Conservation (phyloP, 1,140 invertebrate genomes). For the Stegodyphus dumicola region DNA sequence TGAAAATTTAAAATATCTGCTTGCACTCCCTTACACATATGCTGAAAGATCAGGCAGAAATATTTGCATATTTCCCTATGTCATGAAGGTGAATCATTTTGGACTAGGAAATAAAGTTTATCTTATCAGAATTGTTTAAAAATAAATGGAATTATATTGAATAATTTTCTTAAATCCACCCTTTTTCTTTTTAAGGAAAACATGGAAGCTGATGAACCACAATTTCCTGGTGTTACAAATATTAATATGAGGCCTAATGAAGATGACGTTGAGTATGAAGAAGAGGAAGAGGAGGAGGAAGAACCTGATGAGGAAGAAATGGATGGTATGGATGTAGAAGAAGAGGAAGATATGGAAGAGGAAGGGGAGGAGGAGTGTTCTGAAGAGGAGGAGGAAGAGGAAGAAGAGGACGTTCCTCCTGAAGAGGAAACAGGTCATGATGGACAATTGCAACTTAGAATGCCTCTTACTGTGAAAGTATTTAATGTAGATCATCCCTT, state of each 20-base stretch:
- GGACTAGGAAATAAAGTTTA: no score
- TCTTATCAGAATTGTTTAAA: no score
- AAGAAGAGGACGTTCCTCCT: conserved; percentile 1
- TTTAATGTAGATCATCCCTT: neutral
- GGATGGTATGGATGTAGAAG: neutral
- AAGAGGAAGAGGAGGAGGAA: conserved; percentile 7
- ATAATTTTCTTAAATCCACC: no score
- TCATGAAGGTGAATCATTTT: no score
- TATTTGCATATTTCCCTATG: no score
- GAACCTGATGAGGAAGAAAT: conserved; percentile 23
- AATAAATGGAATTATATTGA: no score
- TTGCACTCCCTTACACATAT: no score
- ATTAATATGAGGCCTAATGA: conserved; percentile 4
- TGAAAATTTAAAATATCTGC: no score
- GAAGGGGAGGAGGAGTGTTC: neutral
- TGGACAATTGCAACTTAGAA: neutral
- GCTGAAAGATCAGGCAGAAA: no score
- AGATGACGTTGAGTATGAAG: neutral
- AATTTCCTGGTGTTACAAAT: conserved; percentile 37
- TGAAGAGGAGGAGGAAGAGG: conserved; percentile 9
- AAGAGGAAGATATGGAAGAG: neutral
- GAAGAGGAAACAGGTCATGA: conserved; percentile 24
- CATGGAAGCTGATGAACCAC: conserved; percentile 25
- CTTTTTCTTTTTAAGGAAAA: conserved; percentile 26
- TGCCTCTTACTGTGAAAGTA: neutral